Base-by-base conservation (phyloP, 2,888 invertebrate species). In the Cotesia congregata region DNA sequence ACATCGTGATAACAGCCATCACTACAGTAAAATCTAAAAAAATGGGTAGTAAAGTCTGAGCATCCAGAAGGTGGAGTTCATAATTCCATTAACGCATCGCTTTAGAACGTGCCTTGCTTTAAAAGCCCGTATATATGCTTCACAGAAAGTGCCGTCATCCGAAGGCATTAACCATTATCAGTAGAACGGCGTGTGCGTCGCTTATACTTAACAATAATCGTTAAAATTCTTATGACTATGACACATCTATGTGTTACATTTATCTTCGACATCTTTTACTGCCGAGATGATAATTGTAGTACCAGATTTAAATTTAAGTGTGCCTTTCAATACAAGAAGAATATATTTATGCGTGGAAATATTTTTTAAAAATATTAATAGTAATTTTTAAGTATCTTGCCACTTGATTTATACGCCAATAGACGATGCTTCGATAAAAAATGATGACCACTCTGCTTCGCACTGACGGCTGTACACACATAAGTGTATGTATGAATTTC, bases 1-100 rank as follows among this genome's bases (percentile, higher is more conserved):
- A 30, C 30, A 30, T 30, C 12, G n/a, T 15, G 41, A 64, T 12
- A 50, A 65, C 30, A 30, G 30, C 30, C 30, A 30, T 50, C 12
- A 12, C 50, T 50, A 12, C 9, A 50, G 17, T 15, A 1, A 41
- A 72, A 67, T 59, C 40, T 30, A 30, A 30, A 40, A 20, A 74
- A 61, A 74, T 68, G 50, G 12, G 50, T 50, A 68, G 12, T 17
- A 70, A 9, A 30, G 70, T 59, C 7, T 30, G 62, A 67, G 62
- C 68, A 68, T 7, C 41, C n/a, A 64, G 68, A 41, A 79, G 82
- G 78, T 72, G 77, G 78, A 79, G 79, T 61, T 75, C 77, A 77
- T 80, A 78, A 79, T 82, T 82, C 81, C 78, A 82, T 82, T 81
- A 81, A 77, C 82, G 62, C 79, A 17, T 62, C 41, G 40, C 5